Percentiles rank a stretch among this genome's conserved stretches.
These are phyloP conservation scores for Cephalopterus ornatus DNA, from an alignment of 2,113 vertebrate species.

Conservation along the genomic window DNA sequence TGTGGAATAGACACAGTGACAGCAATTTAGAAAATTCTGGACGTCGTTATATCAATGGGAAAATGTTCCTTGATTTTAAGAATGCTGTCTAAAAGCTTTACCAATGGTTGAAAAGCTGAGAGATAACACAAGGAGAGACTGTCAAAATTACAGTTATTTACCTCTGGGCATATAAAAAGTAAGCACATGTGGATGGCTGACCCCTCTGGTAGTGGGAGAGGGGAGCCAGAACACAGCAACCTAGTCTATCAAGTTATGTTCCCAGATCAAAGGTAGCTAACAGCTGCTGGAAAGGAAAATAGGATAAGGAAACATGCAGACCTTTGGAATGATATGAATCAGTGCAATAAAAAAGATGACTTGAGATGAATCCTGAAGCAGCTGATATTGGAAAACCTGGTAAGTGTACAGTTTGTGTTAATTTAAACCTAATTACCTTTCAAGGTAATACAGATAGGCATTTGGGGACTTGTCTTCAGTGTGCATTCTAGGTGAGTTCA, in stretches of 20 bases:
- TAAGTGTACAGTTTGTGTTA: not conserved
- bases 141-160: not conserved
- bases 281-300: conserved; percentile 47
- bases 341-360: not conserved
- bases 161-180: not conserved
- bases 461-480: not conserved
- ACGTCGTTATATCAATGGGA: not conserved
- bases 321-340: conserved; percentile 36
- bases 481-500: not conserved
- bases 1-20: not conserved
- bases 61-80: not conserved
- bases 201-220: not conserved
- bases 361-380: not conserved
- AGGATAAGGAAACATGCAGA: conserved; percentile 33
- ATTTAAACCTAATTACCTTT: not conserved
- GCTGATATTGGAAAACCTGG: conserved; percentile 14
- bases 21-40: not conserved
- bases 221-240: conserved; percentile 36
- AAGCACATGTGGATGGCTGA: conserved; percentile 14
- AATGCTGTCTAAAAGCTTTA: not conserved
- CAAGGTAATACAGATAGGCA: not conserved
- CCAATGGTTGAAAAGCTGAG: not conserved
- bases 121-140: not conserved
- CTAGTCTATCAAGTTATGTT: conserved; percentile 12
- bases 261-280: conserved; percentile 54